These are phyloP conservation scores for Toxostoma redivivum DNA, from an alignment of 2,113 vertebrate species.

Conservation along the genomic window DNA sequence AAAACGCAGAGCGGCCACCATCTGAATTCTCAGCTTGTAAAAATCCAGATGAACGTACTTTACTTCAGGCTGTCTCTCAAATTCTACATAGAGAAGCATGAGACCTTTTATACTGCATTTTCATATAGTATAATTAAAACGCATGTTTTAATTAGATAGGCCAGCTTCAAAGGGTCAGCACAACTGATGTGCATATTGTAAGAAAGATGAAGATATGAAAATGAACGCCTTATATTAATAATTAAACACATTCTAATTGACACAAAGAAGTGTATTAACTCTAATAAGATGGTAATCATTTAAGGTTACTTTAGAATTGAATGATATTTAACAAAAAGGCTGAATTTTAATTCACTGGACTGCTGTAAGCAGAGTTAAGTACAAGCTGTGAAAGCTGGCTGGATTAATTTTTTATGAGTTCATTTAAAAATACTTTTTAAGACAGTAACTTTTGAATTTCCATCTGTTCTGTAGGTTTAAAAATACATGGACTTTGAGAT, in stretches of 20 bases:
- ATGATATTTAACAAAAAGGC: neutral
- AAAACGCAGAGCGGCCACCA: rapidly evolving
- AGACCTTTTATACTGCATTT: neutral
- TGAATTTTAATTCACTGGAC: neutral
- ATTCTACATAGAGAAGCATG: neutral
- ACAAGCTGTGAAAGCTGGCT: neutral
- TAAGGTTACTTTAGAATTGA: neutral
- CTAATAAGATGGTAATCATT: neutral
- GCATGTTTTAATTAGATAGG: neutral
- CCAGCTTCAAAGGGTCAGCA: neutral
- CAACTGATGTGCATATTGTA: neutral
- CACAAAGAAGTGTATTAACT: neutral
- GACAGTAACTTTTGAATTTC: neutral
- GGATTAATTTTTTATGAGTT: neutral
- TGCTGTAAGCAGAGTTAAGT: neutral
- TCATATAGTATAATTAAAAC: neutral
- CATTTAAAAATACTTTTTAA: neutral
- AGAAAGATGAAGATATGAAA: neutral
- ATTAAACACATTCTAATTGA: neutral
- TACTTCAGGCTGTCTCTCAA: neutral
- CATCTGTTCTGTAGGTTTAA: neutral
- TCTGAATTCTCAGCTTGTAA: neutral
- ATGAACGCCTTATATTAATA: neutral
- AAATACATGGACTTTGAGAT: neutral
- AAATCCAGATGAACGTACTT: neutral